Conservation (phyloP, 2,888 invertebrate genomes). For the Trachelus iudaicus region DNA sequence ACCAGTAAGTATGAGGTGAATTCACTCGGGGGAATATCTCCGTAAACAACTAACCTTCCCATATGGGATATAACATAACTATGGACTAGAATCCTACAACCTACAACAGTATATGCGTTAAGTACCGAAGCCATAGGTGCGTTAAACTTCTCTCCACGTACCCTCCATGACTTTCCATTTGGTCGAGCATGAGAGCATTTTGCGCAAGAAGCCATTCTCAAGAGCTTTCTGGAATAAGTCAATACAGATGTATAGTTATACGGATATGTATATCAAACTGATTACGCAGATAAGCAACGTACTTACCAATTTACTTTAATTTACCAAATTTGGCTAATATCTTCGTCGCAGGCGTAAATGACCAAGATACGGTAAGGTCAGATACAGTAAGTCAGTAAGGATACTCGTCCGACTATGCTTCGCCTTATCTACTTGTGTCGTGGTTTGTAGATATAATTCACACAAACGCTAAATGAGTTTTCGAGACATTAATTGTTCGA, state of each 20-base stretch:
- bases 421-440: neutral
- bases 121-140: conserved; percentile 4
- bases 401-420: too few species aligned
- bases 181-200: neutral
- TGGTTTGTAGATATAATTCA: neutral
- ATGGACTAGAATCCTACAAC: neutral
- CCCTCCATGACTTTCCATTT: neutral
- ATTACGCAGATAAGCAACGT: neutral
- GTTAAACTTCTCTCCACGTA: neutral
- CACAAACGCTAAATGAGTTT: neutral
- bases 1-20: neutral
- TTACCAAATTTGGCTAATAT: neutral
- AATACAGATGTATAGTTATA: neutral
- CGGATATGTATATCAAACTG: neutral
- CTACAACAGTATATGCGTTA: neutral
- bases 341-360: neutral
- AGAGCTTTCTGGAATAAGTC: neutral
- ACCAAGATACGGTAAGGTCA: neutral
- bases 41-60: neutral
- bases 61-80: neutral
- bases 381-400: too few species aligned
- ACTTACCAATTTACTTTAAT: neutral
- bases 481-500: neutral
- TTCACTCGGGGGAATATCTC: neutral
- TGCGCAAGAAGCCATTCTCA: neutral